Evolutionary conservation across 1,140 invertebrate genomes (phyloP).

Genomic region (Dreissena polymorpha): DNA sequence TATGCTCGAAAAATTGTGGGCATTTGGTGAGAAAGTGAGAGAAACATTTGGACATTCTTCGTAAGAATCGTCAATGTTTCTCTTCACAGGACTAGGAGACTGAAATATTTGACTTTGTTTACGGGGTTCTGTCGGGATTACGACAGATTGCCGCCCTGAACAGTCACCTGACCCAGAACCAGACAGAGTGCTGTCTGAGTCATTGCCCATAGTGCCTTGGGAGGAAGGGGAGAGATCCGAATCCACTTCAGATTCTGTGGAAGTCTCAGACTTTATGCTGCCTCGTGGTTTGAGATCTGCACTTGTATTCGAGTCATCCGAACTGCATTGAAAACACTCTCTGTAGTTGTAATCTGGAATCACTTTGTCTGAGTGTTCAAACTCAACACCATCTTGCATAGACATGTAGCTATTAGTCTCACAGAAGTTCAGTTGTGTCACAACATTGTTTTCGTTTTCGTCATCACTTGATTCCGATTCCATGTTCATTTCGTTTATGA

Average conservation of each 20-base stretch:
- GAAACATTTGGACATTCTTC: constrained; percentile 76
- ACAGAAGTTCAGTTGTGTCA: constrained; percentile 16
- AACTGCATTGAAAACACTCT: constrained; percentile 46
- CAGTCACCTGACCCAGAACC: not conserved
- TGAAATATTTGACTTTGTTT: not conserved
- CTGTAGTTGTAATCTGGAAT: constrained; percentile 41
- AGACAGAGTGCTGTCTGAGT: constrained; percentile 43
- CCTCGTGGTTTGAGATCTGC: constrained; percentile 47
- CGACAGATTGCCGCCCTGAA: no score
- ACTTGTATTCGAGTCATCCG: constrained; percentile 43
- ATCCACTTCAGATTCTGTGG: constrained; percentile 13
- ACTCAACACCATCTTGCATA: constrained; percentile 43
- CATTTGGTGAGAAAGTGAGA: constrained; percentile 69
- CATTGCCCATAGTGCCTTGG: not conserved
- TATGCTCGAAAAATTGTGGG: constrained; percentile 70
- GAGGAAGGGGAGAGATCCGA: constrained; percentile 22
- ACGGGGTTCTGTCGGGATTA: not conserved
- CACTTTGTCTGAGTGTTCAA: constrained; percentile 2
- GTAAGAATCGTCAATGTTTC: constrained; percentile 3
- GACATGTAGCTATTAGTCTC: constrained; percentile 19
- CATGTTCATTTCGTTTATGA: constrained; percentile 51
- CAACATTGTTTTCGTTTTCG: constrained; percentile 26
- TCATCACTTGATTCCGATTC: constrained; percentile 30
- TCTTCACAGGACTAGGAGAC: constrained; percentile 21
- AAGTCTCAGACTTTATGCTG: constrained; percentile 16